Evolutionary conservation across 2,797 vertebrate genomes (phyloP), one percentile per base, ranked within the genome.

Genomic region (Decapterus maruadsi): DNA sequence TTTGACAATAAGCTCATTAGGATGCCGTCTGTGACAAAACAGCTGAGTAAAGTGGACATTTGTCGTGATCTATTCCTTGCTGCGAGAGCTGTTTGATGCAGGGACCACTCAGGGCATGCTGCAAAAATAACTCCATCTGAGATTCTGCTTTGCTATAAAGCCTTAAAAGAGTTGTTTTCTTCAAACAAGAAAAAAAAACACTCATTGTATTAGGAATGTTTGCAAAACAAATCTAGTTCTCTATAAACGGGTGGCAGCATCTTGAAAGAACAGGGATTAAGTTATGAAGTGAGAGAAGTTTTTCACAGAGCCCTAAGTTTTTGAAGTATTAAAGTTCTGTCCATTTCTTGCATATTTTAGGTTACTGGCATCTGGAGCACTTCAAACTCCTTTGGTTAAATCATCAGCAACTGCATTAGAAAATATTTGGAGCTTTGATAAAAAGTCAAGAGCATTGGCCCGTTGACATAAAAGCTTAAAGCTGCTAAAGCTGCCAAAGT

Each of bases 41-140:
- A 81, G 58, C 62, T 51, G 65, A 74, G 64, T 62, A 77, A 84
- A 84, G 67, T 64, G 77, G 77, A 80, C 80, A 64, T 80, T 77
- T 77, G 67, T 58, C 42, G 20, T 74, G 57, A 83, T 85, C 45
- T 72, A 9, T 64, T 68, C 11, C 75, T 45, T 66, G 17, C 58
- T 56, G 26, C 38, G 58, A 53, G 34, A 60, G 38, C 42, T 55
- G 48, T 78, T 60, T 67, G 34, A 84, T 45, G 68, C 46, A 9
- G 26, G 68, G 46, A 50, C 54, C 14, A 53, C 57, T 46, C 26
- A 42, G 65, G 11, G 53, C 54, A 57, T 34, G 20, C 43, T 14
- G 45, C 10, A 31, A 59, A 76, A 60, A 79, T 16, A 66, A 72
- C 12, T 48, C 22, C 26, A 6, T 59, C n/a, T 22, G 4, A 48